Evolutionary conservation across 2,113 vertebrate genomes (phyloP).

Genomic region (Megaptera novaeangliae): DNA sequence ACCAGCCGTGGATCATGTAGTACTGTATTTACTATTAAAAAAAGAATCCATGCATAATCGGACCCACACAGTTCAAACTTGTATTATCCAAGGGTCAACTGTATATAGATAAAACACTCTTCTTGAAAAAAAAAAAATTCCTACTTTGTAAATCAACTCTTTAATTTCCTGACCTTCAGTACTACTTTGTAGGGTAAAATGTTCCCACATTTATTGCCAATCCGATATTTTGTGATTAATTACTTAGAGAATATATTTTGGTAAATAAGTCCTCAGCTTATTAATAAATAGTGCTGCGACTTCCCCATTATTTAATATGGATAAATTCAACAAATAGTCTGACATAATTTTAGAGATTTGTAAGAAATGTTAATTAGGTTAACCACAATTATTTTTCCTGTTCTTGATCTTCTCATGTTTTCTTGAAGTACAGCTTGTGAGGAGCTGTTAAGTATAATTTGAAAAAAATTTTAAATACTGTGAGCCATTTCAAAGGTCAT

Average conservation of each 20-base stretch:
- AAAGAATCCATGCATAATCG: background rate
- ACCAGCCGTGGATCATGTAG: background rate
- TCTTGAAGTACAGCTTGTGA: background rate
- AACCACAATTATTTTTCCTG: background rate
- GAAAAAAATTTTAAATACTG: background rate
- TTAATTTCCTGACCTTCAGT: background rate
- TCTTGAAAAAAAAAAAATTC: background rate
- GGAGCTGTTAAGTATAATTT: background rate
- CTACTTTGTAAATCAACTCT: background rate
- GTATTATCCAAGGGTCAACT: background rate
- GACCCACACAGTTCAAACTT: background rate
- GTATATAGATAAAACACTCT: background rate
- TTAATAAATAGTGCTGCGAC: background rate
- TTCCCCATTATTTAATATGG: background rate
- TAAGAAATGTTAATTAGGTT: background rate
- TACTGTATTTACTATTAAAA: background rate
- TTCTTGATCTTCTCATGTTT: background rate
- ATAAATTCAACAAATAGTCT: background rate
- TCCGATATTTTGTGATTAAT: background rate
- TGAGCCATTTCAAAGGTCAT: background rate
- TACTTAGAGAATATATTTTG: background rate
- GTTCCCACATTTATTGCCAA: background rate
- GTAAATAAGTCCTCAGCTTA: background rate
- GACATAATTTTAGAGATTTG: background rate
- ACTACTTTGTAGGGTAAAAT: background rate